phyloP scores from a whole-genome alignment of 2,113 vertebrate genomes.

The Mixornis gularis region DNA sequence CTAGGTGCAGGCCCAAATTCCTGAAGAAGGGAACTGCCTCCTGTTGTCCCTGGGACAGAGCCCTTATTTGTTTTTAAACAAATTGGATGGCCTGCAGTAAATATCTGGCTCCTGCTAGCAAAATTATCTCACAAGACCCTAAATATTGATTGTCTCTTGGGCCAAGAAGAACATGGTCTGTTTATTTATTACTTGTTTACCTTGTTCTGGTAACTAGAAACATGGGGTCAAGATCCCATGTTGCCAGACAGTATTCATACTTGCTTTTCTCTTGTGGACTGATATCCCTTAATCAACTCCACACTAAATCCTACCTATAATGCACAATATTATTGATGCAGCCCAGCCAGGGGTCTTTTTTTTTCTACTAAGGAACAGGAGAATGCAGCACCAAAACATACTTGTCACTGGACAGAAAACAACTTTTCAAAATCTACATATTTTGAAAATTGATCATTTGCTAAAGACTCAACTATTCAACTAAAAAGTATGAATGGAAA shows the following conservation, averaged over 20 bases:
- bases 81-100: background rate
- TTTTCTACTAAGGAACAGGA: background rate
- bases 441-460: background rate
- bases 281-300: background rate
- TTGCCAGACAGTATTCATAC: background rate
- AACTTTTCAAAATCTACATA: background rate
- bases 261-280: background rate
- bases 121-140: constrained; percentile 21
- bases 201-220: constrained; percentile 25
- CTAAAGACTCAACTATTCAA: background rate
- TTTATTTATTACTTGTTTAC: constrained; percentile 25
- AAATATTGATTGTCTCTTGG: background rate
- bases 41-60: background rate
- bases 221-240: background rate
- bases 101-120: constrained; percentile 1
- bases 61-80: background rate
- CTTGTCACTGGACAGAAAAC: background rate
- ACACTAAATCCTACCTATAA: background rate
- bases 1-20: background rate
- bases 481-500: background rate
- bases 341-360: background rate
- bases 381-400: background rate
- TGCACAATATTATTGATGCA: background rate
- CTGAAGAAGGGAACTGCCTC: background rate
- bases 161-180: background rate